Conservation (phyloP, 1,140 invertebrate species). For the Drosophila pachea region DNA sequence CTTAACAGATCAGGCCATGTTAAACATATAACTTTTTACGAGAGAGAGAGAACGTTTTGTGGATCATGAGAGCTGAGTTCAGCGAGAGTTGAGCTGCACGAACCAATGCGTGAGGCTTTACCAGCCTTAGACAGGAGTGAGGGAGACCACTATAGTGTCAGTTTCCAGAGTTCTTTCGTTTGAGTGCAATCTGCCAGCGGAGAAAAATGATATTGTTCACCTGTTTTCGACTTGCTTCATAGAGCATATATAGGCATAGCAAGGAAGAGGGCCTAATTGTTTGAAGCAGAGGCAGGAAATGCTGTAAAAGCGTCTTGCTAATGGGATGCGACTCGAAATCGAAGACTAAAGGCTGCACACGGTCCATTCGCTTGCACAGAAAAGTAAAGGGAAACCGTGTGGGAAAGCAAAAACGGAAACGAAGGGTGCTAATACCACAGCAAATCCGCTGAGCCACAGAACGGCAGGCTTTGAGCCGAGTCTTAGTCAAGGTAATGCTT, state of each 20-base stretch:
- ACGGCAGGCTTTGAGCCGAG: slow-evolving; percentile 21
- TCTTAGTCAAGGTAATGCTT: slow-evolving; percentile 31
- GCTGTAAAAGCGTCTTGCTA: slow-evolving; percentile 1
- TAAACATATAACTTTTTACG: too few relatives aligned
- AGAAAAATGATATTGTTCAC: background rate
- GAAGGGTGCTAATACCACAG: slow-evolving; percentile 35
- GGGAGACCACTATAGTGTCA: background rate
- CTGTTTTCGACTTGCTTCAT: too few relatives aligned
- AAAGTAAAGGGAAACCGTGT: slow-evolving; percentile 9
- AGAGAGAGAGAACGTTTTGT: too few relatives aligned
- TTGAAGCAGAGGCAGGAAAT: background rate
- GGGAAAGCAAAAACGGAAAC: slow-evolving; percentile 14
- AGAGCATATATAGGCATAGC: too few relatives aligned
- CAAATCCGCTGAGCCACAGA: slow-evolving; percentile 22
- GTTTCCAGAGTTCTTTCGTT: too few relatives aligned
- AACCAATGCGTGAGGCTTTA: too few relatives aligned
- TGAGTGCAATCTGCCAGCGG: too few relatives aligned
- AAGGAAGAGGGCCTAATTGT: slow-evolving; percentile 1
- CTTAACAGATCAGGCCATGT: too few relatives aligned
- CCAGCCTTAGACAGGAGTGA: background rate
- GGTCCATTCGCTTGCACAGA: background rate
- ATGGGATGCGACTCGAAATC: background rate
- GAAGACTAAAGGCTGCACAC: background rate
- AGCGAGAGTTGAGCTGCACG: too few relatives aligned
- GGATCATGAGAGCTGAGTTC: background rate